Evolutionary conservation across 2,888 invertebrate genomes (phyloP).

Genomic region (Megaustenia siamemsis): DNA sequence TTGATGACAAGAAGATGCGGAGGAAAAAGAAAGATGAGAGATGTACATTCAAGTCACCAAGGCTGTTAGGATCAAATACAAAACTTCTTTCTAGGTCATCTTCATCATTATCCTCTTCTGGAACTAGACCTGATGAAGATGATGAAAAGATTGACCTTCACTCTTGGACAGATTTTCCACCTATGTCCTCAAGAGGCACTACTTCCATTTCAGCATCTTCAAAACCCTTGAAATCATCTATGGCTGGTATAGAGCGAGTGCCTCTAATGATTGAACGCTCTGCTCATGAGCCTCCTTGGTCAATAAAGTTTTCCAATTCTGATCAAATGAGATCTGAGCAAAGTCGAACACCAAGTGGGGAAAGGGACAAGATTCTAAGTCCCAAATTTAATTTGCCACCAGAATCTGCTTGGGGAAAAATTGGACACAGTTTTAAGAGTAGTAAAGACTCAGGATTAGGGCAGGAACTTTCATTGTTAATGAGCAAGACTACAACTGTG

Average conservation of each 20-base stretch:
- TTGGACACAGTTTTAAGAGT: slow-evolving; percentile 36
- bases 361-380: slow-evolving; percentile 4
- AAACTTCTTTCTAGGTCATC: slow-evolving; percentile 44
- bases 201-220: background rate
- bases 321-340: slow-evolving; percentile 26
- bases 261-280: slow-evolving; percentile 39
- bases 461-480: slow-evolving; percentile 11
- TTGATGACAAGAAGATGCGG: slow-evolving; percentile 31
- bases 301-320: slow-evolving; percentile 34
- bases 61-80: slow-evolving; percentile 33
- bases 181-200: slow-evolving; percentile 23
- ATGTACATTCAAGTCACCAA: background rate
- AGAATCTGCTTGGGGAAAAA: slow-evolving; percentile 43
- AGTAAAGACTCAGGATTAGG: slow-evolving; percentile 7
- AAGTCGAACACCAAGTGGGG: slow-evolving; percentile 47
- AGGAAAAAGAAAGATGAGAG: slow-evolving; percentile 36
- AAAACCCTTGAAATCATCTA: background rate
- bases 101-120: slow-evolving; percentile 45
- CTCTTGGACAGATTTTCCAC: slow-evolving; percentile 56
- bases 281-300: slow-evolving; percentile 53
- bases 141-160: slow-evolving; percentile 55
- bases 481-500: slow-evolving; percentile 3
- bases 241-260: background rate
- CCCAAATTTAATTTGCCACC: slow-evolving; percentile 15
- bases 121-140: slow-evolving; percentile 42